Conservation (phyloP, 2,797 vertebrate genomes). For the Paratrypauchen microcephalus region DNA sequence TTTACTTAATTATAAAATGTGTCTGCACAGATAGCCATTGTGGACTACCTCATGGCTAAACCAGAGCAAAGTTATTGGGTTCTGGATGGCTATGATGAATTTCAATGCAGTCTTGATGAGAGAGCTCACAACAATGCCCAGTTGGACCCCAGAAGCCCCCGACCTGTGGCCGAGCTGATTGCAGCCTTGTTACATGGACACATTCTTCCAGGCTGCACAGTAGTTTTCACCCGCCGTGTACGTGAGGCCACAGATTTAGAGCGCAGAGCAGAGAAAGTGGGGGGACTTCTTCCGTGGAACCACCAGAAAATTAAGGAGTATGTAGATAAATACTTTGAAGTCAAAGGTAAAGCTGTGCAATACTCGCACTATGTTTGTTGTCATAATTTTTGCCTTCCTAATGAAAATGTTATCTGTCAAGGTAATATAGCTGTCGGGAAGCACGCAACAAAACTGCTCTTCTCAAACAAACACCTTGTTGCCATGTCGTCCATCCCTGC, state of each 20-base stretch:
- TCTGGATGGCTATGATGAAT: slow-evolving; percentile 92
- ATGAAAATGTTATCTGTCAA: slow-evolving; percentile 8
- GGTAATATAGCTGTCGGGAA: slow-evolving; percentile 33
- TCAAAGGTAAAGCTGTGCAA: slow-evolving; percentile 42
- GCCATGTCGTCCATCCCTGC: slow-evolving; percentile 84
- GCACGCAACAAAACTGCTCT: slow-evolving; percentile 72
- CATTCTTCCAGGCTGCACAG: slow-evolving; percentile 83
- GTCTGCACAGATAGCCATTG: slow-evolving; percentile 56
- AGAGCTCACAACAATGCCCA: not conserved
- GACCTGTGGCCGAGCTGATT: slow-evolving; percentile 77
- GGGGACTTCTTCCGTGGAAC: slow-evolving; percentile 84
- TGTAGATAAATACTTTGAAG: slow-evolving; percentile 74
- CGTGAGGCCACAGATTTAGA: slow-evolving; percentile 75
- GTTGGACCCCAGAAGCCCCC: slow-evolving; percentile 25
- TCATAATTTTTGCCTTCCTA: not conserved
- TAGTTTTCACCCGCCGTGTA: slow-evolving; percentile 84
- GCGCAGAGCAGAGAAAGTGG: slow-evolving; percentile 59
- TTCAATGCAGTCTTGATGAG: slow-evolving; percentile 56
- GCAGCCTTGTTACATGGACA: slow-evolving; percentile 77
- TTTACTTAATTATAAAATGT: not conserved
- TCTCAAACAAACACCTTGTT: slow-evolving; percentile 71
- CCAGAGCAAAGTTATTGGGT: slow-evolving; percentile 80
- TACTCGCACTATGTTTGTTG: not conserved
- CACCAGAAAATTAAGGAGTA: slow-evolving; percentile 77
- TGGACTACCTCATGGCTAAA: slow-evolving; percentile 79